Evolutionary conservation across 1,140 invertebrate species (phyloP), one percentile per base, ranked within the genome.

Genomic region (Orius laevigatus): DNA sequence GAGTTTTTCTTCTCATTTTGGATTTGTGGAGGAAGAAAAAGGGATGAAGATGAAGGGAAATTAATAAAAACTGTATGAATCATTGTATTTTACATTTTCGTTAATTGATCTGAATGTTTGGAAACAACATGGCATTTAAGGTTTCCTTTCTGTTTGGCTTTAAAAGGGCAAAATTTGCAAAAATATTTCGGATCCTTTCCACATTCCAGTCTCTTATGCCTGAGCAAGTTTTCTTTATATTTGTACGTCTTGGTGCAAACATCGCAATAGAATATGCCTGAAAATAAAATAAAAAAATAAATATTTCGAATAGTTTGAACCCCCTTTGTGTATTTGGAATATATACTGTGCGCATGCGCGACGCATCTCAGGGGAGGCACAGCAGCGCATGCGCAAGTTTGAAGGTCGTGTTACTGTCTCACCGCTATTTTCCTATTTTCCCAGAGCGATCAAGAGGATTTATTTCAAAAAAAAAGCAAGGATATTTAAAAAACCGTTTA

Each of bases 131-230:
- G 68, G 20, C 62, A 59, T 53, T 66, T 63, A 1, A 68, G 53
- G 47, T 68, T 68, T 53, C 62, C 65, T 49, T 68, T 70, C 47
- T 67, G 69, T 51, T 69, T 66, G 55, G 67, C 67, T 38, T 66
- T 62, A 39, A 64, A 64, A 15, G 65, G 62, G 53, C 72, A 74
- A 38, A 67, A 59, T 0, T 63, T 64, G 55, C 72, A 74, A 19
- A 60, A 55, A 56, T 70, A 74, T 8, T 66, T 60, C 18, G 71
- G 70, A 45, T 68, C 66, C 48, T 70, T 70, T 35, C 71, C 70
- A 53, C 73, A 75, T 50, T 74, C 72, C 42, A 71, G 66, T 14
- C 66, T 63, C 19, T 70, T 59, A 52, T 75, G 73, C 45, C 66
- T 63, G 44, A 61, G 62, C 35, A 74, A 57, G 9, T 68, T 67